Conservation (phyloP, 2,113 vertebrate genomes). For the Larimichthys crocea region DNA sequence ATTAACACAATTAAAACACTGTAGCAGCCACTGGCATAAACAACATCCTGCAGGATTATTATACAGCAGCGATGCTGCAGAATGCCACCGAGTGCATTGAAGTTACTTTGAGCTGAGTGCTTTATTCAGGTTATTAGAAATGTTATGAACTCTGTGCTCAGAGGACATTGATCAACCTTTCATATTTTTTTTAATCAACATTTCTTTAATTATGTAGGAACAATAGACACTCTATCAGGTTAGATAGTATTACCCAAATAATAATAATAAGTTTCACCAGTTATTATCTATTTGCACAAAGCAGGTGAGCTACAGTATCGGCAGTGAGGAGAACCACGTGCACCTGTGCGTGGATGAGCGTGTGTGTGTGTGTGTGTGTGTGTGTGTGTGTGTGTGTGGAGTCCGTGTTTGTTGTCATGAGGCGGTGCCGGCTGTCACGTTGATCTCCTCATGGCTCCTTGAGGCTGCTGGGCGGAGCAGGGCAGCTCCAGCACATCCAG, state of each 20-base stretch:
- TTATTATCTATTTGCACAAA: background rate
- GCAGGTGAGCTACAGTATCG: background rate
- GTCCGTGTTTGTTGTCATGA: slow-evolving; percentile 55
- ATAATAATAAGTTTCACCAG: background rate
- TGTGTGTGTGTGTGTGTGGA: slow-evolving; percentile 12
- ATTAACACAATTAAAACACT: background rate
- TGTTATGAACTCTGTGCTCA: background rate
- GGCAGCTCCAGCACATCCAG: slow-evolving; percentile 40
- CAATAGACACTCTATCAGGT: background rate
- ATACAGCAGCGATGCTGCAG: background rate
- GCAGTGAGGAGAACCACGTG: slow-evolving; percentile 57
- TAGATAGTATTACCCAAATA: too few species aligned
- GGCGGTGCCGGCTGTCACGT: slow-evolving; percentile 79
- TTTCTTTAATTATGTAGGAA: background rate
- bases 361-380: slow-evolving; percentile 8
- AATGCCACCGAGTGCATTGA: background rate
- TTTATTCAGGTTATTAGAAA: background rate
- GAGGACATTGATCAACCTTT: background rate
- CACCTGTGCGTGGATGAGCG: slow-evolving; percentile 21
- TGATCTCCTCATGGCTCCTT: slow-evolving; percentile 80
- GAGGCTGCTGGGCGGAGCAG: slow-evolving; percentile 52
- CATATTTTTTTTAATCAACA: background rate
- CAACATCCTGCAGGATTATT: background rate
- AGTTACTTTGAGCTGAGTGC: background rate
- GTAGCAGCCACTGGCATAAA: background rate